A percentile compares a stretch with the other conserved stretches of the same genome.
These are phyloP conservation scores for Wiebesia pumilae DNA, from an alignment of 1,140 invertebrate genomes.

Conservation along the genomic window DNA sequence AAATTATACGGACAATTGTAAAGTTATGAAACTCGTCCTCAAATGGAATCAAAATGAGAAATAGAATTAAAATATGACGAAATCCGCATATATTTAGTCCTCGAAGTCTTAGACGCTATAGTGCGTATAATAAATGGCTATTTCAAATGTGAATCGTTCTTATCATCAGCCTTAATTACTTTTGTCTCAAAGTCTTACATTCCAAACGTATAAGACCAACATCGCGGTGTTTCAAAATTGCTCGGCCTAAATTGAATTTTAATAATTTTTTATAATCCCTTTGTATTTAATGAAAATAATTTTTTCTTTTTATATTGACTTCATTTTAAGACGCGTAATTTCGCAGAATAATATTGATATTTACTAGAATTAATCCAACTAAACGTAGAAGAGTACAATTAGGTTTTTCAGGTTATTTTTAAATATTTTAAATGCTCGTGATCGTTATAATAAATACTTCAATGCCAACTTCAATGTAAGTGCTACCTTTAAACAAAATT, in stretches of 20 bases:
- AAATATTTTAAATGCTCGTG: too few relatives aligned
- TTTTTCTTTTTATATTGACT: background rate
- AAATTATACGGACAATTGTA: background rate
- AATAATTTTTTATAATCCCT: background rate
- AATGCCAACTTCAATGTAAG: too few relatives aligned
- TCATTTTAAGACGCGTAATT: background rate
- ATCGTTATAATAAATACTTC: too few relatives aligned
- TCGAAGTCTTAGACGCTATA: background rate
- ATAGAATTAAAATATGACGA: conserved; percentile 2
- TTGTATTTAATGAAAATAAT: background rate
- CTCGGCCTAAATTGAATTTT: conserved; percentile 9
- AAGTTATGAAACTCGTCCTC: background rate
- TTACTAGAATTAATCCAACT: background rate
- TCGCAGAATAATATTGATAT: background rate
- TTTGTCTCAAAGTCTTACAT: conserved; percentile 28
- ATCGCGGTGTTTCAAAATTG: conserved; percentile 5
- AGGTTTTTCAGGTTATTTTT: too few relatives aligned
- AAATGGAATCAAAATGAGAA: background rate
- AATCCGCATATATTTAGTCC: background rate
- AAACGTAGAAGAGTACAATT: too few relatives aligned
- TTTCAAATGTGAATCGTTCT: conserved; percentile 37
- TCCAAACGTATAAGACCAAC: background rate
- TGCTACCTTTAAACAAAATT: too few relatives aligned
- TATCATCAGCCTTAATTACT: conserved; percentile 36
- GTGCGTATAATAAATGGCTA: conserved; percentile 12